These are phyloP conservation scores for Bombyx mori DNA, from an alignment of 1,140 invertebrate species.

Conservation along the genomic window ASM3026992v2 NC_085131.1:3357001-3357500, in stretches of 20 bases:
- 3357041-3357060: too few relatives aligned
- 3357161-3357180: slow-evolving; percentile 84
- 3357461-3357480: too few relatives aligned
- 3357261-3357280: slow-evolving; percentile 99
- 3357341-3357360: slow-evolving; percentile 85
- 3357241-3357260: slow-evolving; percentile 93
- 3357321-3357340: slow-evolving; percentile 99
- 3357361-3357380: too few relatives aligned
- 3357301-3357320: slow-evolving; percentile 94
- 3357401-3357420: too few relatives aligned
- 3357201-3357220: slow-evolving; percentile 99
- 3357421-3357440: too few relatives aligned
- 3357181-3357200: slow-evolving; percentile 97
- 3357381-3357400: too few relatives aligned
- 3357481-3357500: too few relatives aligned
- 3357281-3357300: slow-evolving; percentile 94
- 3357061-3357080: too few relatives aligned
- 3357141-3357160: slow-evolving; percentile 99
- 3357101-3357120: neutral
- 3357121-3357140: slow-evolving; percentile 91
- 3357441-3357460: too few relatives aligned
- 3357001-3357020: too few relatives aligned
- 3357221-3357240: slow-evolving; percentile 87
- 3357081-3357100: too few relatives aligned
- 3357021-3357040: too few relatives aligned